Evolutionary conservation across 2,113 vertebrate genomes (phyloP), one percentile per base, ranked within the genome.

Genomic region (Oncorhynchus keta): DNA sequence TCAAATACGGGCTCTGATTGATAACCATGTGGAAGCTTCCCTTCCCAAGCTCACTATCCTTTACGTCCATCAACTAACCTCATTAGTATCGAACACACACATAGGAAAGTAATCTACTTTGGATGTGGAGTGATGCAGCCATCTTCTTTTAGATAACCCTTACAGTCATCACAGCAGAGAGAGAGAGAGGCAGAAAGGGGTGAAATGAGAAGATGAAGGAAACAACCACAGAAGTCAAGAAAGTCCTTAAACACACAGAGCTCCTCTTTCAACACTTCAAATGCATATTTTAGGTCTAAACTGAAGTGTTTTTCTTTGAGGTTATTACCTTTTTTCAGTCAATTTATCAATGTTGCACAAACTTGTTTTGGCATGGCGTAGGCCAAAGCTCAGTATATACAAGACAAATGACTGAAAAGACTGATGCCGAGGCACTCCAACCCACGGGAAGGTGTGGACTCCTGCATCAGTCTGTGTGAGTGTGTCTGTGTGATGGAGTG

Each of bases 41-140:
- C 51, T 55, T 55, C 14, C 30, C 66, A 30, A 26, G 28, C 61
- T 9, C 35, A 3, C 39, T 45, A 20, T 22, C 12, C 28, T 48
- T 28, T 59, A 11, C 20, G 6, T 77, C 83, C 81, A 84, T 88
- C 79, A 79, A 28, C 13, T 83, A 80, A 90, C 61, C 57, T 68
- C 18, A 76, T 92, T 89, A 87, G 74, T 68, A 90, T 87, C 79
- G 86, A 91, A 81, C 74, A 72, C 83, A 85, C 84, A 87, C 82
- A 77, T 79, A 76, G 74, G 82, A 80, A 73, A 83, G 76, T 16
- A 86, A 81, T 75, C 74, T 79, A 84, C 83, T 85, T 75, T 57
- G 62, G 32, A 62, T 74, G 78, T 82, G 87, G 79, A 86, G 78
- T 86, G 83, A 88, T 76, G 73, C 49, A 80, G 72, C 61, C 45